Evolutionary conservation across 2,797 vertebrate genomes (phyloP), one percentile per base, ranked within the genome.

Genomic region (Peromyscus eremicus): DNA sequence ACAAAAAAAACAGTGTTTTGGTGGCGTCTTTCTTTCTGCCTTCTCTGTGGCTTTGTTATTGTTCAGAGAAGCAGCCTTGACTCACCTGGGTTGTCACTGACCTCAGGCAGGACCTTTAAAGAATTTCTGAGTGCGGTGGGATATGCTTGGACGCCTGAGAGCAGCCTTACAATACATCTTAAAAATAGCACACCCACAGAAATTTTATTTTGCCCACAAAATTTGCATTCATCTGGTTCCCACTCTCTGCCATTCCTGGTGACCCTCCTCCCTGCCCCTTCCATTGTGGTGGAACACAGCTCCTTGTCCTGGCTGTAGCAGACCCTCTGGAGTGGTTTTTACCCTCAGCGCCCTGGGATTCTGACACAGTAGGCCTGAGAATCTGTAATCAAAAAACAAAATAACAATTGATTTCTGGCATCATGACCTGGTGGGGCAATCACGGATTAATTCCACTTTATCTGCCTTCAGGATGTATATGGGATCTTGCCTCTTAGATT

Each of bases 201-300:
- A 95, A 97, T 97, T 97, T 95, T 97, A 25, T 97, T 96, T 97
- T 95, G 73, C 97, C 98, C 98, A 97, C 97, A 97, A 55, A 95
- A 98, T 98, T 98, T 98, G 98, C 98, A 97, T 98, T 64, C 21
- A 92, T 96, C 62, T 95, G 60, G 97, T 98, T 97, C 97, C 97
- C 95, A 97, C 76, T 98, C 83, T 94, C 46, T 94, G 89, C 92
- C 94, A 96, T 97, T 96, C 96, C 97, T 96, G 21, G 55, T 83
- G 75, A 75, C 89, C 55, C 25, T 37, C 49, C 62, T 92, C 49
- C 68, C 82, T 82, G 29, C 68, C 23, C 29, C 11, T 68, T 91
- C 94, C 89, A 37, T 37, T 75, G 71, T 71, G 79, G 17, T 16
- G 34, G 91, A 76, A 60, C 49, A 82, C n/a, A 96, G 46, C 57